Base-by-base conservation (phyloP, 2,888 invertebrate genomes). In the Acanthococcus lagerstroemiae region DNA sequence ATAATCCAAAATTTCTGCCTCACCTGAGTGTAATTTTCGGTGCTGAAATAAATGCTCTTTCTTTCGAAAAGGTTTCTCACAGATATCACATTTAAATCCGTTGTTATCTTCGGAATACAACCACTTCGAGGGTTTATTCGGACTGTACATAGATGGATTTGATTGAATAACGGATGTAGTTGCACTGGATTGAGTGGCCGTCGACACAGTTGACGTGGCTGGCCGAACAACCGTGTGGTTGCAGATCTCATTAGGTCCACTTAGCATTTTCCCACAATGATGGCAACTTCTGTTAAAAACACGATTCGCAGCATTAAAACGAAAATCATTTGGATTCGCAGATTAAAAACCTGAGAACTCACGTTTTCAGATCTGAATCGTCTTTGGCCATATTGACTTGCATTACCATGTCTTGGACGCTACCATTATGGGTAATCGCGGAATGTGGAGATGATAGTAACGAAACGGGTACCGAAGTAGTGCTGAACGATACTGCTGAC, bases 41-140 rank as follows among this genome's bases (percentile, higher is more conserved):
- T 85, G 85, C 70, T 85, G 86, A 67, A 83, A 83, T 0, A 86
- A 76, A 72, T 85, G 85, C 72, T 85, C 86, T 73, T 84, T 83
- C 70, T 85, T 78, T 72, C 85, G 85, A 72, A 86, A 86, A 1
- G 79, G 79, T 69, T 84, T 83, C 5, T 78, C 79, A 72, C 85
- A 86, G 17, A 81, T 77, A 45, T 81, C 81, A 71, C 84, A 85
- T 72, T 65, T 67, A 63, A 65, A 68, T 17, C 67, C 25, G 54
- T 61, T 24, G 54, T 61, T 24, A 6, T 50, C 50, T 19, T 15
- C 48, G 21, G 26, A 48, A 30, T 46, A 6, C 25, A 7, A 17
- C 17, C 45, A 45, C 21, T 27, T 61, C 3, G 61, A 27, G 4
- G 5, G 17, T 24, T 50, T 61, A 2, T 15, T 26, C 1, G 27